A percentile compares a stretch with the other conserved stretches of the same genome.
Conservation (phyloP, 2,888 invertebrate genomes). For the Hirtodrosophila alboralis region DNA sequence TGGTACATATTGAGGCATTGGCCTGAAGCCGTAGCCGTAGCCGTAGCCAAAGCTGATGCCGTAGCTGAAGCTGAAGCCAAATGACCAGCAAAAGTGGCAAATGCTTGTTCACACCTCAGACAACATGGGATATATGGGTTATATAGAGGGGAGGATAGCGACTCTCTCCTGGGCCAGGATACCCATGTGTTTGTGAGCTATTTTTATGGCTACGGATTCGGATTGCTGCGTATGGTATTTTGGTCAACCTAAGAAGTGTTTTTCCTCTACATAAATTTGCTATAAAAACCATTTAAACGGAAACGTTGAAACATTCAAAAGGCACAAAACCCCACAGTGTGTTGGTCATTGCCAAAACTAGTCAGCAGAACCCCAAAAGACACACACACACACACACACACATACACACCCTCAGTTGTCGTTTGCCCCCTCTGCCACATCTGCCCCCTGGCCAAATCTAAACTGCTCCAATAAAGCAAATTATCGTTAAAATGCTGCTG, state of each 20-base stretch:
- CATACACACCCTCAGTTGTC: conserved; percentile 54
- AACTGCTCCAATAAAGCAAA: conserved; percentile 80
- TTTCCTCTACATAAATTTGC: conserved; percentile 81
- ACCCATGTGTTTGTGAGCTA: conserved; percentile 67
- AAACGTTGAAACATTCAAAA: conserved; percentile 75
- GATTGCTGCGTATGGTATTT: conserved; percentile 72
- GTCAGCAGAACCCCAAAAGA: conserved; percentile 34
- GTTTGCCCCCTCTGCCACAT: conserved; percentile 61
- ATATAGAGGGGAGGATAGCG: background rate
- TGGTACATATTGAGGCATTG: conserved; percentile 63
- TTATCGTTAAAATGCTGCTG: conserved; percentile 79
- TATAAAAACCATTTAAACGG: conserved; percentile 80
- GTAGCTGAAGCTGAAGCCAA: conserved; percentile 47
- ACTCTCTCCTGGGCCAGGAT: no score
- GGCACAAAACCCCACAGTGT: conserved; percentile 44
- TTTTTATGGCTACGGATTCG: conserved; percentile 74
- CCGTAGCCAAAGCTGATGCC: conserved; percentile 34
- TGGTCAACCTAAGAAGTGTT: conserved; percentile 74
- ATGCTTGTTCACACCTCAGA: conserved; percentile 76
- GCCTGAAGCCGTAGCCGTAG: conserved; percentile 33
- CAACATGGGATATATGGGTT: background rate
- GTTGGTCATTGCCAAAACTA: conserved; percentile 49
- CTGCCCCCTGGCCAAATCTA: conserved; percentile 76
- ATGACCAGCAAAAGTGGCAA: conserved; percentile 75
- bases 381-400: conserved; percentile 21